phyloP scores from a whole-genome alignment of 2,888 invertebrate genomes.

The Troides helena region DNA sequence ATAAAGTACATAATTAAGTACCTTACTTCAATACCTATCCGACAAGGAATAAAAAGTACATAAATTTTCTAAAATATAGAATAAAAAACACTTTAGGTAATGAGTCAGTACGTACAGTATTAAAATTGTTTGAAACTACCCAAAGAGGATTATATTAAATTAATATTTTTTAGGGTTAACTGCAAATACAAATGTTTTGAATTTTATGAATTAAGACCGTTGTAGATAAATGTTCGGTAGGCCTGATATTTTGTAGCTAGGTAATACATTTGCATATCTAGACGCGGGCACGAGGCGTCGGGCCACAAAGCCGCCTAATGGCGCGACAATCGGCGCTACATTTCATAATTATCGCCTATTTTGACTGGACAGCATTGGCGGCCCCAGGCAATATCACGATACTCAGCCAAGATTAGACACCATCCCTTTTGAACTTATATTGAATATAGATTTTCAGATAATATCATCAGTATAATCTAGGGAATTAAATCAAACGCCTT shows the following conservation, averaged over 20 bases:
- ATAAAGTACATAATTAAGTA: no score
- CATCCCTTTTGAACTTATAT: background rate
- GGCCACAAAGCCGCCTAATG: constrained; percentile 72
- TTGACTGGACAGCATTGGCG: constrained; percentile 72
- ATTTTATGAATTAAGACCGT: background rate
- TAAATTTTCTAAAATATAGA: no score
- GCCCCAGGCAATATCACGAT: constrained; percentile 49
- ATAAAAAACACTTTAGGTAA: no score
- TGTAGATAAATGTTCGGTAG: constrained; percentile 17
- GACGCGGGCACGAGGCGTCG: constrained; percentile 51
- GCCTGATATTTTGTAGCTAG: constrained; percentile 35
- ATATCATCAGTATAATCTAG: background rate
- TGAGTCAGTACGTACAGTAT: no score
- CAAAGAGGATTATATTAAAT: no score
- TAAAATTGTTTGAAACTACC: no score
- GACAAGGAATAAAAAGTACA: no score
- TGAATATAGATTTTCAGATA: background rate
- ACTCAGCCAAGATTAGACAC: constrained; percentile 47
- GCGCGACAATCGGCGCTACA: constrained; percentile 72
- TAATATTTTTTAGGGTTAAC: background rate
- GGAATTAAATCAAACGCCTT: background rate
- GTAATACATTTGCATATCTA: constrained; percentile 66
- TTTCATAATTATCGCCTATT: constrained; percentile 78
- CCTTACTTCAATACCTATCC: no score
- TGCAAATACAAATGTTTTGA: background rate